Evolutionary conservation across 2,888 invertebrate genomes (phyloP), one percentile per base, ranked within the genome.

Genomic region (Nematopogon swammerdamellus): DNA sequence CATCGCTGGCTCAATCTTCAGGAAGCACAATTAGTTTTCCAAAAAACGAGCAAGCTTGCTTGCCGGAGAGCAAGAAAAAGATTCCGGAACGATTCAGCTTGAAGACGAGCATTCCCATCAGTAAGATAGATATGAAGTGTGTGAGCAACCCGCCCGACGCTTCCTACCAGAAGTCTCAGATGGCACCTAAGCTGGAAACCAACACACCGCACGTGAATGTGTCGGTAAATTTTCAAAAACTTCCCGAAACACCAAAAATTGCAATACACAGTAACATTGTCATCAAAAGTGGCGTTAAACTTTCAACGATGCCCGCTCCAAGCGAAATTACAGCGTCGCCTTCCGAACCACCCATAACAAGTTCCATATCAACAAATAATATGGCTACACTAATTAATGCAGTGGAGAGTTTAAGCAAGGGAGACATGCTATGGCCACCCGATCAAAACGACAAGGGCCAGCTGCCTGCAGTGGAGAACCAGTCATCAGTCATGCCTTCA

Each of bases 71-170:
- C 52, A 57, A 44, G 30, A 68, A 68, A 59, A 77, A 76, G 59
- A 54, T 65, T 19, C 48, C 61, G 11, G 77, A 77, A 61, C 60
- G 72, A 47, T 76, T 71, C 47, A 77, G 77, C 53, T 58, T 80
- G 16, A 80, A 73, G 67, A 79, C 80, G 0, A 79, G 77, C 57
- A 80, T 80, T 56, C 80, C 80, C 3, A 77, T 79, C 46, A 76
- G 75, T 51, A 76, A 77, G 58, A 69, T 79, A 42, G 79, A 79
- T 54, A 69, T 79, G 64, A 79, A 76, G 59, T 72, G 71, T 54
- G 74, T 77, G 1, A 66, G 57, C 43, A 65, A 59, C 43, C 56
- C 63, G 25, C 59, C 70, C 5, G 70, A 72, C 16, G 50, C 57
- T 4, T 49, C 60, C 43, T 63, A 61, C 42, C 66, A 66, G 52